Evolutionary conservation across 2,113 vertebrate genomes (phyloP), one percentile per base, ranked within the genome.

Genomic region (Synodontis membranacea): DNA sequence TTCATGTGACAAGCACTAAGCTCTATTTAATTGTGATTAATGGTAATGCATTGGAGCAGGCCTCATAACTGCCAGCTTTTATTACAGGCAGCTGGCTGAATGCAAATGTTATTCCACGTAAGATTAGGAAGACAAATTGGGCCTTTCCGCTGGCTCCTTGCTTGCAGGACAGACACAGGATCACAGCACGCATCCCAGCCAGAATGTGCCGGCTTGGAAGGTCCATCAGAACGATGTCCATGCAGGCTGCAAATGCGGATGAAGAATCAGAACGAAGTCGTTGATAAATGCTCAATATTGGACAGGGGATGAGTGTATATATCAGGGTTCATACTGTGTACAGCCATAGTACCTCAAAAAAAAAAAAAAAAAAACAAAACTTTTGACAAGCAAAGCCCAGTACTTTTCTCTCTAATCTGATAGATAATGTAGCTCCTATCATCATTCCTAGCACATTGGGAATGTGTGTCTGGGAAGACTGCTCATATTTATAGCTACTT

Each of bases 1-100:
- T 90, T 89, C 90, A 90, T 90, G 89, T 86, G 87, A 91, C 92
- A 88, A 90, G 89, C 91, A 87, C 89, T 91, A 90, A 94, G 92
- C 91, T 76, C 87, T 84, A 90, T 90, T 94, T 94, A 95, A 95
- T 93, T 93, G 93, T 94, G 95, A 95, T 93, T 91, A 94, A 95
- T 94, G 92, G 90, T 93, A 93, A 93, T 92, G 92, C 90, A 89
- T 86, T 70, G 46, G 46, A 88, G 88, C 89, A 76, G 86, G 72
- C 82, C 89, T 91, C 90, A 89, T 88, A 91, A 90, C 90, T 91
- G 91, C 91, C 91, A 91, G 83, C 84, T 88, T 86, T 91, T 91
- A 88, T 89, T 89, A 90, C 88, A 89, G 88, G 87, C 89, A 84
- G 91, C 91, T 89, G 89, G 88, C 89, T 89, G 90, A 92, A 92